phyloP scores from a whole-genome alignment of 23 tunicate genomes.

The Ciona savignyi region DNA sequence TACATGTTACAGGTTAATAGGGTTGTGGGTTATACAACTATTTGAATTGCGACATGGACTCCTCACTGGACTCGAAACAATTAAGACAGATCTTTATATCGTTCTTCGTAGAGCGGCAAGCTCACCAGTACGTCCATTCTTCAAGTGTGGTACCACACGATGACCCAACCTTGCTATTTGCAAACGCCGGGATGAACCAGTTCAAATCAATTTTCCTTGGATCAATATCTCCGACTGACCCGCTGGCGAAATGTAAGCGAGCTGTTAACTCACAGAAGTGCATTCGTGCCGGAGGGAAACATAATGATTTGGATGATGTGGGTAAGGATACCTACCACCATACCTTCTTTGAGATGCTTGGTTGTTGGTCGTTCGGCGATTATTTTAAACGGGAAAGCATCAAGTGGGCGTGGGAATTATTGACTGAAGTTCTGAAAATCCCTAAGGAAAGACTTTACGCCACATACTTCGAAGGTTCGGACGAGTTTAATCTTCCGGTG shows the following conservation, averaged over 20 bases:
- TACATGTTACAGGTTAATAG: too few species aligned
- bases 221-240: conserved; percentile 11
- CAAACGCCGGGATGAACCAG: conserved; percentile 56
- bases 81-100: conserved; percentile 61
- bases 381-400: conserved; percentile 76
- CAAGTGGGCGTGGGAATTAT: conserved; percentile 75
- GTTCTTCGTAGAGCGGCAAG: conserved; percentile 41
- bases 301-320: conserved; percentile 96
- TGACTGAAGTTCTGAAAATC: conserved; percentile 74
- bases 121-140: conserved; percentile 61
- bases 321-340: conserved; percentile 75
- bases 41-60: conserved; percentile 66
- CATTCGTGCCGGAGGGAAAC: conserved; percentile 90
- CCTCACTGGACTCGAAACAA: conserved; percentile 51
- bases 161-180: conserved; percentile 57
- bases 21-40: too few species aligned
- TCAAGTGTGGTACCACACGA: conserved; percentile 38
- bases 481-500: conserved; percentile 10
- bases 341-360: conserved; percentile 95
- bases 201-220: conserved; percentile 51
- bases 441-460: conserved; percentile 81
- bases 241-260: conserved; percentile 8
- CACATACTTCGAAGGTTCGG: conserved; percentile 75
- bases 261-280: conserved; percentile 91
- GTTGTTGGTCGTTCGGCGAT: conserved; percentile 93